These are phyloP conservation scores for Lathamus discolor DNA, from an alignment of 2,113 vertebrate species.

Conservation along the genomic window DNA sequence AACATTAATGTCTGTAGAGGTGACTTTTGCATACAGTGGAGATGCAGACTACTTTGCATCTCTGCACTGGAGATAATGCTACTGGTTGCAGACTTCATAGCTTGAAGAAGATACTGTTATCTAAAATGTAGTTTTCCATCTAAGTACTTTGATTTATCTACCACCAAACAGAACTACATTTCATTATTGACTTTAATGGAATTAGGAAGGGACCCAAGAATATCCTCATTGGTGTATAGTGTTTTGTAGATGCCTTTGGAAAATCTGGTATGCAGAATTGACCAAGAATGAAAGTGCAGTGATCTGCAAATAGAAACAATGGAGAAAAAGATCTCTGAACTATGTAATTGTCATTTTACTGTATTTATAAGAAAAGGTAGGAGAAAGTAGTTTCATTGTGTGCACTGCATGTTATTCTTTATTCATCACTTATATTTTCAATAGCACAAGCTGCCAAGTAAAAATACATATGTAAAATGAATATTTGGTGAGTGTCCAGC, in stretches of 20 bases:
- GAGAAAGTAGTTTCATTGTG: background rate
- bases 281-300: background rate
- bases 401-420: background rate
- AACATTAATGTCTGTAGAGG: background rate
- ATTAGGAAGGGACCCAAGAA: background rate
- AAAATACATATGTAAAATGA: background rate
- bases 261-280: background rate
- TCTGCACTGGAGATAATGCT: background rate
- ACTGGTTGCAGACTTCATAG: background rate
- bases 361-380: background rate
- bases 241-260: slow-evolving; percentile 3
- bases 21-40: background rate
- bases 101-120: background rate
- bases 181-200: background rate
- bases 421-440: background rate
- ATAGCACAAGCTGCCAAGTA: background rate
- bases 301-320: background rate
- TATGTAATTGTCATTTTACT: background rate
- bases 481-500: background rate
- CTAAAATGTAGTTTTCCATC: background rate
- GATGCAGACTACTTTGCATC: no score
- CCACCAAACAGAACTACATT: background rate
- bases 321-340: background rate
- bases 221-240: background rate
- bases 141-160: background rate